These are phyloP conservation scores for Drosophila subquinaria DNA, from an alignment of 2,888 invertebrate species.

Conservation along the genomic window DNA sequence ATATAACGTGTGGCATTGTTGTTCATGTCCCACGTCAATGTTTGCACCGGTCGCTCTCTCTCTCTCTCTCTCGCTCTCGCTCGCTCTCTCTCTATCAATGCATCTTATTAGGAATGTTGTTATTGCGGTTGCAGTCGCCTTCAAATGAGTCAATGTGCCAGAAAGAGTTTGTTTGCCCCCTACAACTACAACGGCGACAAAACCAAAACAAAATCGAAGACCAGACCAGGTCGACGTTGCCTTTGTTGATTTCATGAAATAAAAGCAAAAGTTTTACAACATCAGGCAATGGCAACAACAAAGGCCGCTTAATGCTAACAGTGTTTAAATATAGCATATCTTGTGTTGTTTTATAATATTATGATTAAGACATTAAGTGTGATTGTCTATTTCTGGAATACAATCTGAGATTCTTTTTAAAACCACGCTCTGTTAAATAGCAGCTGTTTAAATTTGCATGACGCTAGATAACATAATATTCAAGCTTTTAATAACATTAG, in stretches of 20 bases:
- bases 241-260: constrained; percentile 40
- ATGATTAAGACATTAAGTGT: neutral
- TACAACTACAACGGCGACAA: constrained; percentile 22
- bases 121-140: constrained; percentile 66
- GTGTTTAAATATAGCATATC: constrained; percentile 17
- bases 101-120: constrained; percentile 54
- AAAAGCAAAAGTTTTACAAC: constrained; percentile 46
- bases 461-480: neutral
- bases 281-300: constrained; percentile 2
- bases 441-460: neutral
- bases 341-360: constrained; percentile 5
- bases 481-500: neutral
- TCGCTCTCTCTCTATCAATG: constrained; percentile 10
- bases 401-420: neutral
- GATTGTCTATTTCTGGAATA: neutral
- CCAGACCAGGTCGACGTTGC: constrained; percentile 40
- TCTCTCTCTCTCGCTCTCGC: neutral
- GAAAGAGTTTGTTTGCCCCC: constrained; percentile 80
- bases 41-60: neutral
- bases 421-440: neutral
- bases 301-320: neutral
- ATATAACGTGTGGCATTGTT: constrained; percentile 45
- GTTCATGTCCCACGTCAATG: constrained; percentile 33
- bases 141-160: constrained; percentile 83
- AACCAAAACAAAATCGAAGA: constrained; percentile 48